Evolutionary conservation across 2,888 invertebrate species (phyloP), one percentile per base, ranked within the genome.

Genomic region (Erannis defoliaria): DNA sequence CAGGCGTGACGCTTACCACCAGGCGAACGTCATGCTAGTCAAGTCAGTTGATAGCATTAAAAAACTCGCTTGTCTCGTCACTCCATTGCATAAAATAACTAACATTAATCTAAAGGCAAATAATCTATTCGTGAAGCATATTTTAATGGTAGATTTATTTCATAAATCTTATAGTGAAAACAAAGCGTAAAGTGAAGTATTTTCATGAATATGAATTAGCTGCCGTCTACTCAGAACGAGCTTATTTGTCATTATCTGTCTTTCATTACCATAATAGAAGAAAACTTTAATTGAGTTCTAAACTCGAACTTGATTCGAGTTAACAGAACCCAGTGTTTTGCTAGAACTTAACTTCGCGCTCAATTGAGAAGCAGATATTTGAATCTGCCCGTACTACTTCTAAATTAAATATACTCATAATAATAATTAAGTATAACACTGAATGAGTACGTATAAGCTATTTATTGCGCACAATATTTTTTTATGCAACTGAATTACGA

Each of bases 201-300:
- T 53, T 50, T 35, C 56, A 62, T 62, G 62, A 62, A 62, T 62
- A 62, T 62, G 56, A 54, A 62, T 62, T 53, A 53, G 40, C 42
- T 43, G 18, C 38, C 33, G 54, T 56, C 51, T 51, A 56, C 53
- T 56, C 55, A 56, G 56, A 43, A 51, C 51, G 42, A 42, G 35
- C 53, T 62, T 59, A 71, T 68, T 66, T 68, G 64, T 68, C 65
- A 67, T 67, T 67, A 67, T 66, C 65, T 63, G 73, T 74, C 67
- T 70, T 71, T 72, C 72, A 80, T 80, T 80, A 77, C 50, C 80
- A 80, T 80, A 75, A 78, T 78, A 78, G 76, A 79, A 80, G 80
- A 77, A 80, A 78, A 80, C 77, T 80, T 80, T 77, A 79, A 80
- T 80, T 80, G 80, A 80, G 77, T 80, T 80, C 56, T 66, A 67